phyloP scores from a whole-genome alignment of 2,888 invertebrate species.

The Crocallis elinguaria region DNA sequence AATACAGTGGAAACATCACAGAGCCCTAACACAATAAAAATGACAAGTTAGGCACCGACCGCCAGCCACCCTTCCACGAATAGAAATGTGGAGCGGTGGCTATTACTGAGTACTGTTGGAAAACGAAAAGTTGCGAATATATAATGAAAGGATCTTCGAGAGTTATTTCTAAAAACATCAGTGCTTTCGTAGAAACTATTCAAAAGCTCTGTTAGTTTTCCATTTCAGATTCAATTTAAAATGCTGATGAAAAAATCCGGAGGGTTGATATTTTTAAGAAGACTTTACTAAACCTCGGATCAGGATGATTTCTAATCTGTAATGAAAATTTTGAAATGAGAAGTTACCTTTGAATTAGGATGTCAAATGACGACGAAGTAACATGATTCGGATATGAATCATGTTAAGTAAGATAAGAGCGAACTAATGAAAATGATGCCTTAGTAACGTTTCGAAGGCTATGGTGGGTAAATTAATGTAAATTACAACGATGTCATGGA shows the following conservation, averaged over 20 bases:
- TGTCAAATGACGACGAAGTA: too few species aligned
- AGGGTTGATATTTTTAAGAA: not conserved
- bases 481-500: not conserved
- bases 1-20: not conserved
- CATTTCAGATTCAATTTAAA: not conserved
- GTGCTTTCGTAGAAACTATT: not conserved
- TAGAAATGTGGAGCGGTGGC: not conserved
- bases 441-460: not conserved
- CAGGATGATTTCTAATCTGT: not conserved
- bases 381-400: too few species aligned
- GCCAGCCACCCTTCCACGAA: slow-evolving; percentile 10
- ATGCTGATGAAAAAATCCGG: not conserved
- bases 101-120: slow-evolving; percentile 16
- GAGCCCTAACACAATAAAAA: slow-evolving; percentile 1
- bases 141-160: not conserved
- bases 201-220: not conserved
- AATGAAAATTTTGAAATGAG: not conserved
- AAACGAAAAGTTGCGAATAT: slow-evolving; percentile 1
- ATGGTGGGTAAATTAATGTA: not conserved
- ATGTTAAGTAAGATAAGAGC: too few species aligned
- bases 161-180: not conserved
- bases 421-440: not conserved
- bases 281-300: too few species aligned
- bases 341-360: not conserved
- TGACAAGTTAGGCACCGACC: not conserved